Conservation (phyloP, 2,113 vertebrate species). For the Dendrocopos noguchii region DNA sequence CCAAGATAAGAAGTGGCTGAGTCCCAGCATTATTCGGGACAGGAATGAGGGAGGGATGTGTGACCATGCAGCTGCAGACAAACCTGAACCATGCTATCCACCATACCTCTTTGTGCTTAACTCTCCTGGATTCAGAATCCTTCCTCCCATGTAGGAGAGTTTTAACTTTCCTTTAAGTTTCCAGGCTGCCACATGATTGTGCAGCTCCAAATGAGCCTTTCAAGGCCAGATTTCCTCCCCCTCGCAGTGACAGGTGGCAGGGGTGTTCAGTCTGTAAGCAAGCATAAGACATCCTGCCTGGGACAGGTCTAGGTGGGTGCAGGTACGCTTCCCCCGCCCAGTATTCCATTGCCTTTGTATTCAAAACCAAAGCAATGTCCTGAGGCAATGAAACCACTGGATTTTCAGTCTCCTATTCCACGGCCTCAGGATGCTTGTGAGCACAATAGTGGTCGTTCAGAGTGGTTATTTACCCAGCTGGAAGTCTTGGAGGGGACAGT, state of each 20-base stretch:
- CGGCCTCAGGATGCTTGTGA: not conserved
- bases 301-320: not conserved
- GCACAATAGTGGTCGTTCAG: not conserved
- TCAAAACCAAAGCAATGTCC: not conserved
- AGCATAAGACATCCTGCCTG: not conserved
- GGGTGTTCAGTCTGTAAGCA: not conserved
- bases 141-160: not conserved
- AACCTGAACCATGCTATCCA: not conserved
- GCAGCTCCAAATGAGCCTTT: not conserved
- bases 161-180: not conserved
- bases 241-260: fast-evolving
- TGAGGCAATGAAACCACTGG: not conserved
- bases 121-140: not conserved
- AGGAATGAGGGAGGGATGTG: not conserved
- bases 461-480: not conserved
- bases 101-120: not conserved
- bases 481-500: not conserved
- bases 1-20: not conserved
- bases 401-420: not conserved
- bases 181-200: not conserved
- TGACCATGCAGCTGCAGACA: not conserved
- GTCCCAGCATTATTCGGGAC: not conserved
- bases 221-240: not conserved
- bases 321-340: not conserved
- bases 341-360: not conserved